phyloP scores from a whole-genome alignment of 2,888 invertebrate species.

The Dolichopus griseipennis region DNA sequence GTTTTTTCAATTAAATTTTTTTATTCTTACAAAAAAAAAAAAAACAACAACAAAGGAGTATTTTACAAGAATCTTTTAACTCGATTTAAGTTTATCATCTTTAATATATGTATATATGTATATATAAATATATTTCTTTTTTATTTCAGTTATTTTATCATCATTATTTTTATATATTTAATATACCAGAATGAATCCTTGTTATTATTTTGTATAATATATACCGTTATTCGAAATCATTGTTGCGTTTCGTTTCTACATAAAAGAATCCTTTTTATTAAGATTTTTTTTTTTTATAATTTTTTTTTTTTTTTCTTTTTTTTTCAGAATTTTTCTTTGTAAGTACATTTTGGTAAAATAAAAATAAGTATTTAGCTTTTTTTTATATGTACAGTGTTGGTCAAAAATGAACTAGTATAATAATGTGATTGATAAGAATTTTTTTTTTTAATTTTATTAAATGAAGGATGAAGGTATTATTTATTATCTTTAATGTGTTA shows the following conservation, averaged over 20 bases:
- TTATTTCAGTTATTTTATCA: neutral
- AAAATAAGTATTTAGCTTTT: too few species aligned
- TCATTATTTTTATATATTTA: neutral
- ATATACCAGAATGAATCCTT: too few species aligned
- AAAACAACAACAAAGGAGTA: neutral
- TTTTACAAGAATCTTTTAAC: neutral
- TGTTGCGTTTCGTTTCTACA: neutral
- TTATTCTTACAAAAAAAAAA: neutral
- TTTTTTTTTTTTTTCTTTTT: neutral
- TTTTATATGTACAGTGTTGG: neutral
- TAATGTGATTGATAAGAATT: neutral
- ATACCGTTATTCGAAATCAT: neutral
- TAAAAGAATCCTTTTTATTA: neutral
- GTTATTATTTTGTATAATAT: neutral
- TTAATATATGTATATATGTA: neutral
- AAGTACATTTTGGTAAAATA: too few species aligned
- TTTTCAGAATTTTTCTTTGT: neutral
- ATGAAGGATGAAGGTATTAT: too few species aligned
- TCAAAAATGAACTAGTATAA: neutral
- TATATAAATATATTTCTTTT: neutral
- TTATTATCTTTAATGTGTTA: too few species aligned
- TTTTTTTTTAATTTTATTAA: too few species aligned
- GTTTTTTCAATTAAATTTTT: too few species aligned
- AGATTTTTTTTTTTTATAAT: neutral
- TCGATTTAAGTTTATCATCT: neutral